Conservation (phyloP, 1,140 invertebrate genomes). For the Brachionus rotundiformis region DNA sequence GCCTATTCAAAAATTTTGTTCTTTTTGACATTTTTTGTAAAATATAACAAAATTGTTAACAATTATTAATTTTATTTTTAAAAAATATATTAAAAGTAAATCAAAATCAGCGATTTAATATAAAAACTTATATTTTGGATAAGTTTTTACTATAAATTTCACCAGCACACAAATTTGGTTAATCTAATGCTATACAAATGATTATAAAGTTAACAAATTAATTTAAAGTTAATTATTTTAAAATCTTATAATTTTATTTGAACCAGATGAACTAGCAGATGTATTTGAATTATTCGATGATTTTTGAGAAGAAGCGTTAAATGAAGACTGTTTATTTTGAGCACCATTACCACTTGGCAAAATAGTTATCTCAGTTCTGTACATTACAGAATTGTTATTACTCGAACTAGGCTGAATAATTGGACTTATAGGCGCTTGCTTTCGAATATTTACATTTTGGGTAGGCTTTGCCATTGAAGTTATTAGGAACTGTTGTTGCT, state of each 20-base stretch:
- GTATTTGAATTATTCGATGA: not conserved
- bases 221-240: not conserved
- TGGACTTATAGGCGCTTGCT: not conserved
- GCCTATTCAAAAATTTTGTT: too few species aligned
- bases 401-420: not conserved
- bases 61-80: too few species aligned
- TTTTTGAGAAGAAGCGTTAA: not conserved
- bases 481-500: constrained; percentile 24
- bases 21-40: too few species aligned
- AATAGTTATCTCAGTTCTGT: constrained; percentile 29
- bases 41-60: too few species aligned
- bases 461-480: not conserved
- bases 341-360: constrained; percentile 15
- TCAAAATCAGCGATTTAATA: too few species aligned
- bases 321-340: not conserved
- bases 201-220: not conserved
- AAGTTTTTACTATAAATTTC: too few species aligned
- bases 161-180: too few species aligned
- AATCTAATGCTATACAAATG: not conserved
- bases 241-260: constrained; percentile 33
- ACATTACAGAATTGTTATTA: not conserved
- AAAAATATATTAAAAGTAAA: too few species aligned
- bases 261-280: not conserved
- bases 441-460: not conserved
- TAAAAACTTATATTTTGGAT: too few species aligned